Base-by-base conservation (phyloP, 2,797 vertebrate genomes). In the Tokudaia tokunoshimensis region DNA sequence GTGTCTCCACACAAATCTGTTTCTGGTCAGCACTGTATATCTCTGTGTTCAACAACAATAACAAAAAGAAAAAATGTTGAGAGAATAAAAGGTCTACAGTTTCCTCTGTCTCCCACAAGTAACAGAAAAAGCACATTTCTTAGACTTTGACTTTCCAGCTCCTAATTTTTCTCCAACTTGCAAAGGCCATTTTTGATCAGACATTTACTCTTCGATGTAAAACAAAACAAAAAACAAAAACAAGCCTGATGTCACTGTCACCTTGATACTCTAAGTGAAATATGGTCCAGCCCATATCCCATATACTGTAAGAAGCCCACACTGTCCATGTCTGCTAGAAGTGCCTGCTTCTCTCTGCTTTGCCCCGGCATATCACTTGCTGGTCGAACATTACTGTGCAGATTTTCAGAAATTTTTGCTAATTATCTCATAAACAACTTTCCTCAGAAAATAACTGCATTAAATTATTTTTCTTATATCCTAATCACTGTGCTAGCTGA, bases 121-220 rank as follows among this genome's bases (percentile, higher is more conserved):
- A 37, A 57, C 26, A 55, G 76, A 72, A 83, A 4, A 11, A 47
- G 6, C 9, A 17, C 29, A 8, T 11, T 85, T 83, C 74, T 67
- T 24, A 1, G 55, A 55, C 82, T 91, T 24, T 47, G 15, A 4
- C 24, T 85, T 67, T 3, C 70, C 13, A 0, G 5, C 57, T 79
- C 85, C 91, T 89, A 44, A 86, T 44, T 37, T 92, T 96, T 92
- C 31, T 93, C 50, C 52, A 92, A 59, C 22, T 72, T 50, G 24
- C 50, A 7, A 47, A 85, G 26, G 41, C 41, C 61, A 6, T 94
- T 95, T 79, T 47, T 61, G 57, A 87, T 78, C 41, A 75, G 47
- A 86, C 11, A 83, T 37, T 59, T 89, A 13, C 59, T 84, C 9
- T 67, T 92, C 22, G 82, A 34, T 24, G 15, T 55, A 85, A 31